Percentiles rank a stretch among this genome's conserved stretches.
Evolutionary conservation across 2,113 vertebrate species (phyloP).

Genomic region (Galemys pyrenaicus): DNA sequence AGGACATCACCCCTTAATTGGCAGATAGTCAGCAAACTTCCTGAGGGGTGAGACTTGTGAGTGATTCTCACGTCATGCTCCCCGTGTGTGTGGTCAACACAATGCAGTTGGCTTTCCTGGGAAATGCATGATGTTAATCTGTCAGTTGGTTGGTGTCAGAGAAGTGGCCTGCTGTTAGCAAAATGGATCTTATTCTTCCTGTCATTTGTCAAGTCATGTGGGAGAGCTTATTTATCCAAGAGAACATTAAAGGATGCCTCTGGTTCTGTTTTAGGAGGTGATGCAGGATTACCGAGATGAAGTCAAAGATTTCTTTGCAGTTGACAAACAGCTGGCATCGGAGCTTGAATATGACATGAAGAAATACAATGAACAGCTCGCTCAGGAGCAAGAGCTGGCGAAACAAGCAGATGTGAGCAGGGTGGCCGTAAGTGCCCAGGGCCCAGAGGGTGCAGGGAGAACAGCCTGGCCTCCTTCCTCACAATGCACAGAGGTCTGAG

Average conservation of each 20-base stretch:
- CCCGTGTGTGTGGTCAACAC: not conserved
- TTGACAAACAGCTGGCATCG: constrained; percentile 93
- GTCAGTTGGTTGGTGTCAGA: not conserved
- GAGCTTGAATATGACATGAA: constrained; percentile 96
- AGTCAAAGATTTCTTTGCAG: constrained; percentile 93
- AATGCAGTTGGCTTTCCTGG: not conserved
- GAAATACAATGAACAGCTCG: constrained; percentile 89
- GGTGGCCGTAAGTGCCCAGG: accelerated
- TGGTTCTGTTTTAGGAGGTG: constrained; percentile 87
- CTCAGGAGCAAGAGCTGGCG: constrained; percentile 79
- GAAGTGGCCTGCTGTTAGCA: not conserved
- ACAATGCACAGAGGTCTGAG: not conserved
- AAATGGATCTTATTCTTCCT: not conserved
- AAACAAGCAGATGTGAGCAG: not conserved
- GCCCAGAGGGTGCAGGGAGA: not conserved
- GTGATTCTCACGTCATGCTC: not conserved
- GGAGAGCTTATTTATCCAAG: not conserved
- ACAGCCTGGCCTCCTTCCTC: not conserved
- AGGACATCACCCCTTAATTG: not conserved
- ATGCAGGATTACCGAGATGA: constrained; percentile 95
- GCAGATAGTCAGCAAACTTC: not conserved
- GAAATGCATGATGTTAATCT: not conserved
- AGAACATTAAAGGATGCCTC: not conserved
- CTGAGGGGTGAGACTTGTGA: not conserved
- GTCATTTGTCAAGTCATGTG: not conserved